Percentiles rank a stretch among this genome's conserved stretches.
phyloP scores from a whole-genome alignment of 92 coral and sea anemone genomes.

The Diadumene lineata region DNA sequence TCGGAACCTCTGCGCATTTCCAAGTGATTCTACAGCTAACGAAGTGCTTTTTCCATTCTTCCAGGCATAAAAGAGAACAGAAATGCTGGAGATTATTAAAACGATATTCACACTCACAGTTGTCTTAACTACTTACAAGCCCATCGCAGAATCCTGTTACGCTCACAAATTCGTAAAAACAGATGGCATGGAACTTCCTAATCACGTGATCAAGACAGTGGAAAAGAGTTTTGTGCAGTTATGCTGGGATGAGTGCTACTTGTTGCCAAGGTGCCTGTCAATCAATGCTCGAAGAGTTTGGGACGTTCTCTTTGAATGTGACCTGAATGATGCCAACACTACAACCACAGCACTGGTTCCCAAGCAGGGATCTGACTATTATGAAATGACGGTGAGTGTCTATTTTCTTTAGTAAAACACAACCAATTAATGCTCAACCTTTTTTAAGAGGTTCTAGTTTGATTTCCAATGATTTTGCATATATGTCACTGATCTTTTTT shows the following conservation, averaged over 20 bases:
- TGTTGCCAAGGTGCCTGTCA: background rate
- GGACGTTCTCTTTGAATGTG: background rate
- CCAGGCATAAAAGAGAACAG: too few relatives aligned
- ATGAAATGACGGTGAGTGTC: background rate
- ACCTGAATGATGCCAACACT: background rate
- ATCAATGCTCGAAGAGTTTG: background rate
- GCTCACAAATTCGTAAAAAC: background rate
- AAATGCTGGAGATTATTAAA: too few relatives aligned
- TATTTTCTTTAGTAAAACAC: background rate
- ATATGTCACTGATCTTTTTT: too few relatives aligned
- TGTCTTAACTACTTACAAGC: background rate
- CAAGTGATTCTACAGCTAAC: too few relatives aligned
- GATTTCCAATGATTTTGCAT: too few relatives aligned
- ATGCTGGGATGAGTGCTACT: background rate
- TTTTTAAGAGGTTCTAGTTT: too few relatives aligned
- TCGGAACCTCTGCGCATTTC: too few relatives aligned
- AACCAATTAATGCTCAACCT: too few relatives aligned
- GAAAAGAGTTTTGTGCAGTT: background rate
- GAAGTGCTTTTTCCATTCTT: too few relatives aligned
- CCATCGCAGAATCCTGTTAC: background rate
- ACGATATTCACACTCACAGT: too few relatives aligned
- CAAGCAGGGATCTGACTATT: background rate
- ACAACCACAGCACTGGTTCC: background rate
- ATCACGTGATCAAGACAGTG: background rate
- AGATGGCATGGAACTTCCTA: background rate